Percentiles rank a stretch among this genome's conserved stretches.
These are phyloP conservation scores for Elymnias hypermnestra DNA, from an alignment of 1,140 invertebrate species.

Conservation along the genomic window DNA sequence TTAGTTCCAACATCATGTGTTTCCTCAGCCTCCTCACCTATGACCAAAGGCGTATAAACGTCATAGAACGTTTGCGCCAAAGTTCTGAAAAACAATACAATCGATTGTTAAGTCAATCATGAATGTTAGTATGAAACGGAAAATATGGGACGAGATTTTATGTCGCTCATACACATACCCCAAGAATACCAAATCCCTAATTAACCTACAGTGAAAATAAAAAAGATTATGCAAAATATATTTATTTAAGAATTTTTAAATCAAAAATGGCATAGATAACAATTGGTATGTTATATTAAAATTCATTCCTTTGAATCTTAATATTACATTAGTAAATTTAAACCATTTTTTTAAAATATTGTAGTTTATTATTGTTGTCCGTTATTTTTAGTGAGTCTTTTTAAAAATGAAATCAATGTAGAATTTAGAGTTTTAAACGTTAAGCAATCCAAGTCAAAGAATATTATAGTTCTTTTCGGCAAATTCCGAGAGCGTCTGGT, in stretches of 20 bases:
- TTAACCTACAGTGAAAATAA: too few species aligned
- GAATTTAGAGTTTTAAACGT: neutral
- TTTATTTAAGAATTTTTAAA: too few species aligned
- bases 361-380: neutral
- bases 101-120: too few species aligned
- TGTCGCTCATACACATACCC: too few species aligned
- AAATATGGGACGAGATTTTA: too few species aligned
- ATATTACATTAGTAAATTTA: neutral
- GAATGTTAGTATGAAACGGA: too few species aligned
- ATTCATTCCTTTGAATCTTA: too few species aligned
- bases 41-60: neutral
- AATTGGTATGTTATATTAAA: too few species aligned
- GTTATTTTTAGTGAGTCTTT: conserved; percentile 1
- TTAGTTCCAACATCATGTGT: neutral
- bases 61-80: neutral
- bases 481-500: conserved; percentile 42
- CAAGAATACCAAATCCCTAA: too few species aligned
- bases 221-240: too few species aligned
- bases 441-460: neutral
- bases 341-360: neutral
- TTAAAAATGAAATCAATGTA: conserved; percentile 6
- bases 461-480: conserved; percentile 23
- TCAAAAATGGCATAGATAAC: too few species aligned
- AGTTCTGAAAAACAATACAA: too few species aligned
- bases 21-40: neutral